Percentiles rank a stretch among this genome's conserved stretches.
Evolutionary conservation across 2,797 vertebrate genomes (phyloP).

Genomic region (Cynodonichthys magdalenae): DNA sequence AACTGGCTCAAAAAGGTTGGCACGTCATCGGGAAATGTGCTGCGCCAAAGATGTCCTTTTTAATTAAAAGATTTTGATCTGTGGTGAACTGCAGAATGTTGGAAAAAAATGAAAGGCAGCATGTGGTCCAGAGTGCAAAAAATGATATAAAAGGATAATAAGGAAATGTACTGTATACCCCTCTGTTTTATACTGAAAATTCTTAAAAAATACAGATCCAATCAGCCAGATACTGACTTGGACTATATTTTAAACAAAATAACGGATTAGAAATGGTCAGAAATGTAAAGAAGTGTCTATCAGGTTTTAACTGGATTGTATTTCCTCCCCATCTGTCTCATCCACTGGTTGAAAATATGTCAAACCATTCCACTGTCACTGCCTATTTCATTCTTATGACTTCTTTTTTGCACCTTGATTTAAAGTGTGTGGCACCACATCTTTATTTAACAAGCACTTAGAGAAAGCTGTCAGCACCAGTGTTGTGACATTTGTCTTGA

Average conservation of each 20-base stretch:
- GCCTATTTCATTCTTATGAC: conserved; percentile 23
- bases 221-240: conserved; percentile 9
- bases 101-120: conserved; percentile 49
- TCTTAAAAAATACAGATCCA: conserved; percentile 16
- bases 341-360: conserved; percentile 30
- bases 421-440: conserved; percentile 56
- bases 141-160: conserved; percentile 63
- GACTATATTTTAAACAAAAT: conserved; percentile 22
- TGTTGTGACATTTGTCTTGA: conserved; percentile 75
- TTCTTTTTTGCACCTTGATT: conserved; percentile 52
- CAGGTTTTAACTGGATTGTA: conserved; percentile 14
- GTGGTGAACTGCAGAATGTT: conserved; percentile 70
- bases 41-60: conserved; percentile 80
- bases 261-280: conserved; percentile 13
- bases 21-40: conserved; percentile 78
- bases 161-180: conserved; percentile 39
- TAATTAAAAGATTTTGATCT: conserved; percentile 83
- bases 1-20: conserved; percentile 79
- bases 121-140: conserved; percentile 63
- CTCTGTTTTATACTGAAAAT: conserved; percentile 20
- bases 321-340: conserved; percentile 1
- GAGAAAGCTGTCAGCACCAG: conserved; percentile 59
- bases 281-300: conserved; percentile 18
- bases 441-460: conserved; percentile 74
- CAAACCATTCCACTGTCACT: conserved; percentile 24